phyloP scores from a whole-genome alignment of 2,797 vertebrate species.

The Tragelaphus eurycerus region DNA sequence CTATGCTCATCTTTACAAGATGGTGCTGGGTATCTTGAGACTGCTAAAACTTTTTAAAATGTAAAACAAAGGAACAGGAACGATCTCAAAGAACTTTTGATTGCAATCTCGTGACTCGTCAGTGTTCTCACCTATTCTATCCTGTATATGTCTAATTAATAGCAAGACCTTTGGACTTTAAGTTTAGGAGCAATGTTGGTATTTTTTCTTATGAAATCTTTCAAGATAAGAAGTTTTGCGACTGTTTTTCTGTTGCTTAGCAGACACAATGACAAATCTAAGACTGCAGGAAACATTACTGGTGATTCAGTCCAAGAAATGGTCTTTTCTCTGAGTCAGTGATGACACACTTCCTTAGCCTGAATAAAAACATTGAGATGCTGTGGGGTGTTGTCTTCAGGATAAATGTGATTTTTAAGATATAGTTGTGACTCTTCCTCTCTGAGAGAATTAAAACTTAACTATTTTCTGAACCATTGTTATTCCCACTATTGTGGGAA shows the following conservation, averaged over 20 bases:
- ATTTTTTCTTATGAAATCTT: conserved; percentile 38
- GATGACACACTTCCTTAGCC: conserved; percentile 63
- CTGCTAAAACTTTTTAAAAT: neutral
- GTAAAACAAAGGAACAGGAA: conserved; percentile 19
- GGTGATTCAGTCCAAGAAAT: conserved; percentile 63
- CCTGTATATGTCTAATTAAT: neutral
- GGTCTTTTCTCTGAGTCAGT: conserved; percentile 66
- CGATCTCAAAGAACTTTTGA: neutral
- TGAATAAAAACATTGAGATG: conserved; percentile 27
- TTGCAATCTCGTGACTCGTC: neutral
- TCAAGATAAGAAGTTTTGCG: conserved; percentile 60
- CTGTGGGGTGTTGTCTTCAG: conserved; percentile 49
- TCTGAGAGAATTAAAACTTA: conserved; percentile 27
- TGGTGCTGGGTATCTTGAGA: neutral
- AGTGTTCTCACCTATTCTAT: neutral
- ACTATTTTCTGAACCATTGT: conserved; percentile 39
- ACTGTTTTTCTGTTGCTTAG: conserved; percentile 71
- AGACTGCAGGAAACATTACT: conserved; percentile 53
- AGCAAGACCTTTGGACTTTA: neutral
- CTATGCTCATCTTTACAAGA: neutral
- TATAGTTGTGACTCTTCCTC: conserved; percentile 44
- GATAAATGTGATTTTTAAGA: conserved; percentile 60
- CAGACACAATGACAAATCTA: conserved; percentile 54
- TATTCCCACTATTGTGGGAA: neutral
- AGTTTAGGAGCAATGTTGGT: neutral